A percentile compares a stretch with the other conserved stretches of the same genome.
Conservation (phyloP, 2,888 invertebrate genomes). For the Epiblema foenella region DNA sequence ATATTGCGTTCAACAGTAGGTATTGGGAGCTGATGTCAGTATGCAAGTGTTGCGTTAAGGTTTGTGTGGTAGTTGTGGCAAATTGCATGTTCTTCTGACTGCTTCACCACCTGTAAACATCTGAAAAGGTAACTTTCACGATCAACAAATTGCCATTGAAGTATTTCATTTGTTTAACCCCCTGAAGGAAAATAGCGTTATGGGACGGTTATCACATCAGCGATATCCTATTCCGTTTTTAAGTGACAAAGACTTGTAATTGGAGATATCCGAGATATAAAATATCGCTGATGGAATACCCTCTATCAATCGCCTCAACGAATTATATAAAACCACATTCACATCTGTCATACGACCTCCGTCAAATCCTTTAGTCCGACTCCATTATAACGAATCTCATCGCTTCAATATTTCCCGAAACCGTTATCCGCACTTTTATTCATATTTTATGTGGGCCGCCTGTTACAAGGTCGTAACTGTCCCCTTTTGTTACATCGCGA, state of each 20-base stretch:
- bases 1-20: constrained; percentile 38
- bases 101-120: constrained; percentile 20
- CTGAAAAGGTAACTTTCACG: constrained; percentile 1
- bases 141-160: not conserved
- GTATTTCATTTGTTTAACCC: too few relatives aligned
- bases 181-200: too few relatives aligned
- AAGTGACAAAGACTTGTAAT: too few relatives aligned
- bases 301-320: not conserved
- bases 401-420: constrained; percentile 41
- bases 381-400: constrained; percentile 53
- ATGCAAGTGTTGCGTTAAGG: constrained; percentile 57
- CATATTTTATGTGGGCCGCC: constrained; percentile 47
- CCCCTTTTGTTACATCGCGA: constrained; percentile 38
- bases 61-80: constrained; percentile 50
- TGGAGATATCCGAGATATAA: too few relatives aligned
- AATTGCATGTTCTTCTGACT: constrained; percentile 8
- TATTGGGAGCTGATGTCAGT: constrained; percentile 59
- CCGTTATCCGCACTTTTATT: constrained; percentile 45
- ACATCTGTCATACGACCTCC: not conserved
- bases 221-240: too few relatives aligned
- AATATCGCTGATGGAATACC: too few relatives aligned
- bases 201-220: too few relatives aligned
- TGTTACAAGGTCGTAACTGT: constrained; percentile 37
- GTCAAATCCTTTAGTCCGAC: not conserved
- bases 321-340: not conserved